These are phyloP conservation scores for Dallia pectoralis DNA, from an alignment of 2,797 vertebrate species.

Conservation along the genomic window DNA sequence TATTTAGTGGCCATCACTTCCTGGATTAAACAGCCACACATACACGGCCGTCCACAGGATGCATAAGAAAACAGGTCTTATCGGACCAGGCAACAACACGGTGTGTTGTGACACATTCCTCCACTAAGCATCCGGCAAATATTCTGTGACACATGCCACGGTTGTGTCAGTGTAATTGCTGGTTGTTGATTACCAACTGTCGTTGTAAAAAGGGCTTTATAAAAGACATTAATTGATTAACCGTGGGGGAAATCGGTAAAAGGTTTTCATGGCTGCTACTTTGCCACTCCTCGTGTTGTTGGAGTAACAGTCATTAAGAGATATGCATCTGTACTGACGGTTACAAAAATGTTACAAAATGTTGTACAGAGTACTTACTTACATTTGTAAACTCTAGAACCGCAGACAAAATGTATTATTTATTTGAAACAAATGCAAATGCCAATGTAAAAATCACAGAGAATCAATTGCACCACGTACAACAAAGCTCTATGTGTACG, in stretches of 20 bases:
- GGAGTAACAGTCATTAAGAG: slow-evolving; percentile 1
- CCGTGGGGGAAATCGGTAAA: slow-evolving; percentile 12
- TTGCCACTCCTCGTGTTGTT: slow-evolving; percentile 26
- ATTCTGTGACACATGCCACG: no score
- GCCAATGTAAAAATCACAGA: slow-evolving; percentile 5
- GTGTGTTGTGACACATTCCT: no score
- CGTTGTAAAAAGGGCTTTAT: no score
- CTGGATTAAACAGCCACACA: no score
- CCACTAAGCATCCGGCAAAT: no score
- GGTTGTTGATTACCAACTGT: no score
- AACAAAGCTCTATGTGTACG: slow-evolving; percentile 4
- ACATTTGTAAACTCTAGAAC: slow-evolving; percentile 25
- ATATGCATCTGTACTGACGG: slow-evolving; percentile 24
- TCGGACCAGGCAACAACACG: no score
- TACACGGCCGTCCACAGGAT: no score
- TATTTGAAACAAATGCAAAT: slow-evolving; percentile 49
- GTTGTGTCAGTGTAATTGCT: no score
- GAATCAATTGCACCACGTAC: slow-evolving; percentile 11
- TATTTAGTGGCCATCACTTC: no score
- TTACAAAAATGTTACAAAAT: slow-evolving; percentile 10
- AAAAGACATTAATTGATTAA: no score
- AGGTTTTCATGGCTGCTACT: slow-evolving; percentile 19
- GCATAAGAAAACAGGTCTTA: no score
- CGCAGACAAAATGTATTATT: slow-evolving; percentile 36
- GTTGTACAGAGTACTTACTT: not conserved